Percentiles rank a stretch among this genome's conserved stretches.
These are phyloP conservation scores for Trematomus loennbergii DNA, from an alignment of 2,113 vertebrate genomes.

Conservation along the genomic window DNA sequence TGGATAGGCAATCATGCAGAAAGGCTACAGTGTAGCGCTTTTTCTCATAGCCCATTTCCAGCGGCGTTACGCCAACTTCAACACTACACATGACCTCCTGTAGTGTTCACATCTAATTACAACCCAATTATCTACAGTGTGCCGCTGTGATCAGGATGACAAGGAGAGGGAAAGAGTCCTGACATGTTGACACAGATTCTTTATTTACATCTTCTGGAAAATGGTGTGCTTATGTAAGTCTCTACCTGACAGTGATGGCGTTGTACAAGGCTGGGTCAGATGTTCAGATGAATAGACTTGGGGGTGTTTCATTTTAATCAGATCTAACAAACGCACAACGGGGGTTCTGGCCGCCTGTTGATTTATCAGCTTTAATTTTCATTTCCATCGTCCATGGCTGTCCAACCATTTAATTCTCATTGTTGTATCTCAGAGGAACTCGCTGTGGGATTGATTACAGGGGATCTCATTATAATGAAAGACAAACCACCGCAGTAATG, in stretches of 20 bases:
- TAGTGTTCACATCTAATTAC: constrained; percentile 65
- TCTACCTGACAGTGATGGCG: background rate
- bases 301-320: constrained; percentile 47
- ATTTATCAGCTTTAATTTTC: constrained; percentile 50
- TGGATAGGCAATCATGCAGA: constrained; percentile 51
- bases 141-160: constrained; percentile 56
- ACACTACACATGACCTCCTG: constrained; percentile 45
- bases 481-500: constrained; percentile 14
- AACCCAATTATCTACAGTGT: constrained; percentile 63
- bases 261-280: constrained; percentile 26
- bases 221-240: background rate
- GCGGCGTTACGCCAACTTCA: constrained; percentile 15
- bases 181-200: constrained; percentile 59
- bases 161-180: constrained; percentile 30
- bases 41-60: constrained; percentile 40
- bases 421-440: constrained; percentile 36
- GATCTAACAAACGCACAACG: constrained; percentile 28
- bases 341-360: constrained; percentile 31
- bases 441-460: constrained; percentile 47
- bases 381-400: constrained; percentile 38
- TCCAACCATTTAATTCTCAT: constrained; percentile 46
- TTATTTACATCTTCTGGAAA: background rate
- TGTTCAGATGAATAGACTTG: constrained; percentile 28
- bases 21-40: constrained; percentile 18
- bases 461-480: constrained; percentile 53